Evolutionary conservation across 2,113 vertebrate genomes (phyloP), one percentile per base, ranked within the genome.

Genomic region (Pleuronectes platessa): DNA sequence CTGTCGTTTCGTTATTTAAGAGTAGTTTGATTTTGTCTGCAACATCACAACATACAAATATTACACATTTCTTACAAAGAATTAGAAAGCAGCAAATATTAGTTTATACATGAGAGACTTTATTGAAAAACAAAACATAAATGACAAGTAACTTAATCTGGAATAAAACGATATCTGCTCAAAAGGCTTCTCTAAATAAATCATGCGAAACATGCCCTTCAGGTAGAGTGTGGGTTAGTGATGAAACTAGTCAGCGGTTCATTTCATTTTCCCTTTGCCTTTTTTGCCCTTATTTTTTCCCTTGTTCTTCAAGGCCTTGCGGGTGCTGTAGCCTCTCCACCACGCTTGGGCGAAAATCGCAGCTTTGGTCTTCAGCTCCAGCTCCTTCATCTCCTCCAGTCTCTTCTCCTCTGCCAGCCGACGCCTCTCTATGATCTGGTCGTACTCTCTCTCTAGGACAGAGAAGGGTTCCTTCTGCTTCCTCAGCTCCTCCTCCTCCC

Each of bases 291-390:
- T 94, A 81, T 74, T 86, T 83, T 94, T 97, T 79, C 54, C 85
- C 76, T 89, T 94, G 59, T 82, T 69, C 71, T 70, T 94, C 68
- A 96, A 87, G 82, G 92, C 21, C 61, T 92, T 94, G n/a, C 96
- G 94, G 35, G 95, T 93, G 66, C 92, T 70, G 89, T 93, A 95
- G 58, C 96, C 97, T 90, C 94, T 98, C 96, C 96, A 97, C 81
- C 92, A 74, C 20, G 96, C 93, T 86, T 99, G 98, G 90, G 95
- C 95, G 17, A 92, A 5, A 0, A 90, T 88, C 62, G 96, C 95
- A 0, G 95, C 96, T 1, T 53, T 74, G 13, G 86, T 93, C 93
- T 92, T 95, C 53, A 73, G 60, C 74, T 86, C 60, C 71, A 94
- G 58, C 58, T 95, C 92, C 71, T 51, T 89, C 79, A 93, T 84